These are phyloP conservation scores for Dysmachus trigonus DNA, from an alignment of 2,888 invertebrate genomes.

Conservation along the genomic window DNA sequence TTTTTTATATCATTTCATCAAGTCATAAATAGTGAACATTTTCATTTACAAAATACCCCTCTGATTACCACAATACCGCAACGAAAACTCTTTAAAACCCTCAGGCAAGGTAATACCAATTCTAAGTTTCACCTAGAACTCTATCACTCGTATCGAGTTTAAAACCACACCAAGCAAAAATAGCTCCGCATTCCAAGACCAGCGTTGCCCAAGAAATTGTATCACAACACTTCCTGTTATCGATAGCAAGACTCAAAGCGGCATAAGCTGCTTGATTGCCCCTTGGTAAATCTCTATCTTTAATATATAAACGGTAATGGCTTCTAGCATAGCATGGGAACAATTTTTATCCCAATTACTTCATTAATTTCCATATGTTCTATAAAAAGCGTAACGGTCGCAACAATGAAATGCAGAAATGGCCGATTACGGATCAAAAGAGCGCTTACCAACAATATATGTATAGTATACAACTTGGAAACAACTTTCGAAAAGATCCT, in stretches of 20 bases:
- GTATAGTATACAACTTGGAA: conserved; percentile 30
- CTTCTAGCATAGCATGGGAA: not conserved
- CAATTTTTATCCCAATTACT: not conserved
- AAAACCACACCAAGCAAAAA: not conserved
- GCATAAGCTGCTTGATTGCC: not conserved
- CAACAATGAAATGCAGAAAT: not conserved
- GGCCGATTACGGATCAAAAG: conserved; percentile 20
- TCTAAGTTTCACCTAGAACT: not conserved
- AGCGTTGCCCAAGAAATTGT: not conserved
- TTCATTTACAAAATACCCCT: too few species aligned
- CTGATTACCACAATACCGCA: not conserved
- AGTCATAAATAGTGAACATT: too few species aligned
- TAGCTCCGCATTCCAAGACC: not conserved
- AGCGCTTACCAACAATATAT: conserved; percentile 12
- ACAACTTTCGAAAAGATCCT: conserved; percentile 53
- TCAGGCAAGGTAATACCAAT: not conserved
- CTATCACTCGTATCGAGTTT: not conserved
- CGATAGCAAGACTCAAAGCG: not conserved
- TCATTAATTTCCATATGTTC: not conserved
- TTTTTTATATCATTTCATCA: too few species aligned
- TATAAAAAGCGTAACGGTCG: not conserved
- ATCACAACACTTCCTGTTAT: not conserved
- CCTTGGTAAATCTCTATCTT: not conserved
- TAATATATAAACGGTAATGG: not conserved
- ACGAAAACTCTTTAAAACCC: not conserved